Evolutionary conservation across 2,113 vertebrate genomes (phyloP).

Genomic region (Sapayoa aenigma): DNA sequence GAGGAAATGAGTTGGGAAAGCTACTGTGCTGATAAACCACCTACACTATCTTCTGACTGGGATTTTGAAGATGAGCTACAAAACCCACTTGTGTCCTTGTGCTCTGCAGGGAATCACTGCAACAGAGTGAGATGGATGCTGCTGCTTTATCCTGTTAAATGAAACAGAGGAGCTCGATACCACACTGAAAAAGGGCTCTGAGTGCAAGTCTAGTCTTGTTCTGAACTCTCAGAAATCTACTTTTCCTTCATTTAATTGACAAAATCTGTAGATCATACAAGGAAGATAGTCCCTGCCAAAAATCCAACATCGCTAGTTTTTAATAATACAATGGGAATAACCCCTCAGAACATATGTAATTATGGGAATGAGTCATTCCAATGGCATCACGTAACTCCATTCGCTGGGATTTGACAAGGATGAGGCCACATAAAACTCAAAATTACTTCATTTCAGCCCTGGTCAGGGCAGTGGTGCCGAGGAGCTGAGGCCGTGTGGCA

Average conservation of each 20-base stretch:
- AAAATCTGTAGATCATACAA: conserved; percentile 57
- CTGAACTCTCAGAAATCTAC: conserved; percentile 36
- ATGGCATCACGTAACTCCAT: conserved; percentile 12
- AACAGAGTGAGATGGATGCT: not conserved
- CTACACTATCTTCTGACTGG: not conserved
- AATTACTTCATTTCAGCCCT: not conserved
- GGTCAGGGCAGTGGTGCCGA: not conserved
- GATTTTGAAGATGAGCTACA: not conserved
- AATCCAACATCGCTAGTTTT: conserved; percentile 40
- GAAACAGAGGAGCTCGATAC: not conserved
- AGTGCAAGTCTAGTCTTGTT: conserved; percentile 30
- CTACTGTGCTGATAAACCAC: not conserved
- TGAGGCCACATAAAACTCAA: not conserved
- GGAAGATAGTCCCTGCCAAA: conserved; percentile 45
- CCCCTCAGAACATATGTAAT: conserved; percentile 55
- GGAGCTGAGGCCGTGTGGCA: not conserved
- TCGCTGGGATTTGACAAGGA: conserved; percentile 6
- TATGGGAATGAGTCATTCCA: conserved; percentile 51
- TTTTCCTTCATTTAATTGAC: conserved; percentile 55
- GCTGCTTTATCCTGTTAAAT: not conserved
- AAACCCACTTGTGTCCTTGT: not conserved
- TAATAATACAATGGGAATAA: conserved; percentile 64
- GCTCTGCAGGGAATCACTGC: not conserved
- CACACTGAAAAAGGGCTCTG: not conserved
- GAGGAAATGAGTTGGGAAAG: not conserved